These are phyloP conservation scores for Trogon surrucura DNA, from an alignment of 2,113 vertebrate species.

Conservation along the genomic window DNA sequence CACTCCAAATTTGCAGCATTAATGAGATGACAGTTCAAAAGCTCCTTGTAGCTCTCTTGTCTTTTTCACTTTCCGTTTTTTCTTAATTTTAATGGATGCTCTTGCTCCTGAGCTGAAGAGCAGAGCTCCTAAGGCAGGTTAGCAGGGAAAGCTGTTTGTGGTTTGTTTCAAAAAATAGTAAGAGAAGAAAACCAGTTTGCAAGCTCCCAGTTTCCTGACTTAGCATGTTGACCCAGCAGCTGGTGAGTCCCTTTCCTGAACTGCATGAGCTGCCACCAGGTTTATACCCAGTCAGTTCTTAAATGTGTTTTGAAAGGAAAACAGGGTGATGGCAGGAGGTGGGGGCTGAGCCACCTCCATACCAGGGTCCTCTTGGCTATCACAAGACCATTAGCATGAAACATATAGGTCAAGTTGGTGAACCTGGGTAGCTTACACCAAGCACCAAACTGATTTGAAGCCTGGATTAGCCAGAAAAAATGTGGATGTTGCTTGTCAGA, in stretches of 20 bases:
- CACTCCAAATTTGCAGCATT: not conserved
- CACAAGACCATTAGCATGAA: not conserved
- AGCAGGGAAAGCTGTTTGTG: not conserved
- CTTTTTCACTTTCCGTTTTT: not conserved
- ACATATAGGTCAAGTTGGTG: not conserved
- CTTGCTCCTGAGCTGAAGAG: not conserved
- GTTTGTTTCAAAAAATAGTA: not conserved
- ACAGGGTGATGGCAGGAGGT: not conserved
- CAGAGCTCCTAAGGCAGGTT: not conserved
- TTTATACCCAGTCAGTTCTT: not conserved
- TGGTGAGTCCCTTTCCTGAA: not conserved
- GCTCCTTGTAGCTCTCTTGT: not conserved
- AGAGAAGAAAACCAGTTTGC: not conserved
- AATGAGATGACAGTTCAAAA: not conserved
- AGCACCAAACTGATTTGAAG: not conserved
- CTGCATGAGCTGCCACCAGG: not conserved
- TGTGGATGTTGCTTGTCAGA: not conserved
- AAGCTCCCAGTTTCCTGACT: not conserved
- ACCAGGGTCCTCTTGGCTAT: not conserved
- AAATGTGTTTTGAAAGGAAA: not conserved
- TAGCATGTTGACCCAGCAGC: not conserved
- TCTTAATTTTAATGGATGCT: not conserved
- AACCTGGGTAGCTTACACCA: not conserved
- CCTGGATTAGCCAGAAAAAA: not conserved
- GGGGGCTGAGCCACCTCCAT: not conserved